Conservation (phyloP, 2,113 vertebrate species). For the Castor canadensis region DNA sequence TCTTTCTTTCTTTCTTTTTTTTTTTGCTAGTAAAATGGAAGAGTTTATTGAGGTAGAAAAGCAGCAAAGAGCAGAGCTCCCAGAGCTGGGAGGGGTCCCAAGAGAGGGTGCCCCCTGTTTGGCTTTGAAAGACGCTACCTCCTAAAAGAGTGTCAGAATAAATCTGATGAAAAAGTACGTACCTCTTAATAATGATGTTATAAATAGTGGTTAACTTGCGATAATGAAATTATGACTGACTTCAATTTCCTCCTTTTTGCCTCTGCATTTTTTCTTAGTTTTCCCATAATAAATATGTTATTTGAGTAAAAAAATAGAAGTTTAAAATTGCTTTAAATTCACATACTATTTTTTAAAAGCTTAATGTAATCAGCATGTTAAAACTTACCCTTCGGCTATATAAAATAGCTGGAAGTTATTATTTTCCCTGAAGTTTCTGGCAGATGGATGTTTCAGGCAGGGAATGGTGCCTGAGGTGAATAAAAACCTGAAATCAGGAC, state of each 20-base stretch:
- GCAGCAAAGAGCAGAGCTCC: too few species aligned
- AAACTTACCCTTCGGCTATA: background rate
- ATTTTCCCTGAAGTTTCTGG: background rate
- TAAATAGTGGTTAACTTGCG: background rate
- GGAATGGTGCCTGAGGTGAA: background rate
- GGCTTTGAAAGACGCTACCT: background rate
- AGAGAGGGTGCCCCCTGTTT: too few species aligned
- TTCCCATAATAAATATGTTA: background rate
- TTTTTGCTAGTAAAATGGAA: too few species aligned
- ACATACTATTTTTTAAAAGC: background rate
- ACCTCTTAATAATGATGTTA: background rate
- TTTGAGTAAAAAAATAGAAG: background rate
- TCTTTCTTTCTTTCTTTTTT: too few species aligned
- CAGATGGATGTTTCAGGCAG: background rate
- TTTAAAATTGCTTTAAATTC: background rate
- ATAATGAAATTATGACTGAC: background rate
- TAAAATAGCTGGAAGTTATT: background rate
- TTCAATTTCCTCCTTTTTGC: background rate
- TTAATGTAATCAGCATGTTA: background rate
- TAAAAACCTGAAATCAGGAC: background rate
- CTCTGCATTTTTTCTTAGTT: background rate
- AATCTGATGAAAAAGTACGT: background rate
- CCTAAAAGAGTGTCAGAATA: background rate
- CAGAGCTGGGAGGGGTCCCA: too few species aligned
- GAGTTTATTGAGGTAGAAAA: too few species aligned